Evolutionary conservation across 2,797 vertebrate species (phyloP).

Genomic region (Xyrichtys novacula): DNA sequence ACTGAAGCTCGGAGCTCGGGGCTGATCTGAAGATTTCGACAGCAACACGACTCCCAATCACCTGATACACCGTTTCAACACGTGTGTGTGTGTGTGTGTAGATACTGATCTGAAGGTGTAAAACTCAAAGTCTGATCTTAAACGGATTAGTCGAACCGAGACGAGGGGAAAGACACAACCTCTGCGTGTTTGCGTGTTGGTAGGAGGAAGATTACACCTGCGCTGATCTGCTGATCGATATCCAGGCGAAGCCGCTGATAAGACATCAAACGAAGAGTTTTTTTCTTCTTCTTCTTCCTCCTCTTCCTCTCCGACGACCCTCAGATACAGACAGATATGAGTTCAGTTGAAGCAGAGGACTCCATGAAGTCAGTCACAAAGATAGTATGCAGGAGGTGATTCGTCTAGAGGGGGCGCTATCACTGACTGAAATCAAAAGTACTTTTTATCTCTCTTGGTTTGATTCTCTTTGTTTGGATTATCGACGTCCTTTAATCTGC

Average conservation of each 20-base stretch:
- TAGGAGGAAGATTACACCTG: conserved; percentile 27
- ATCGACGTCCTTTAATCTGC: too few relatives aligned
- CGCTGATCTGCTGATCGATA: conserved; percentile 36
- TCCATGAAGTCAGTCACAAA: too few relatives aligned
- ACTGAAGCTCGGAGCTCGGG: conserved; percentile 20
- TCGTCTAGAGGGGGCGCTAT: too few relatives aligned
- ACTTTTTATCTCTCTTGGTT: too few relatives aligned
- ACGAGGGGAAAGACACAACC: neutral
- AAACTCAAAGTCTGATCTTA: conserved; percentile 3
- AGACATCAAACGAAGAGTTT: conserved; percentile 32
- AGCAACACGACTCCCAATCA: conserved; percentile 24
- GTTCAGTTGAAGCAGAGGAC: too few relatives aligned
- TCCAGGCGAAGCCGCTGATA: conserved; percentile 25
- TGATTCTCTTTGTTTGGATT: too few relatives aligned
- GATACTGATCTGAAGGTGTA: neutral
- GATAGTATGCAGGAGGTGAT: too few relatives aligned
- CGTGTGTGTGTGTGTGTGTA: too few relatives aligned
- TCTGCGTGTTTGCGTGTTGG: neutral
- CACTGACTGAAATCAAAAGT: too few relatives aligned
- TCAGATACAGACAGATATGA: too few relatives aligned
- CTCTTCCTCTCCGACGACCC: conserved; percentile 16
- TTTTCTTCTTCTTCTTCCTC: conserved; percentile 9
- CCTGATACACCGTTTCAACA: neutral
- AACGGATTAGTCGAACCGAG: conserved; percentile 20
- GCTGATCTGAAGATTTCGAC: neutral